Conservation (phyloP, 2,888 invertebrate species). For the Drosophila testacea region DNA sequence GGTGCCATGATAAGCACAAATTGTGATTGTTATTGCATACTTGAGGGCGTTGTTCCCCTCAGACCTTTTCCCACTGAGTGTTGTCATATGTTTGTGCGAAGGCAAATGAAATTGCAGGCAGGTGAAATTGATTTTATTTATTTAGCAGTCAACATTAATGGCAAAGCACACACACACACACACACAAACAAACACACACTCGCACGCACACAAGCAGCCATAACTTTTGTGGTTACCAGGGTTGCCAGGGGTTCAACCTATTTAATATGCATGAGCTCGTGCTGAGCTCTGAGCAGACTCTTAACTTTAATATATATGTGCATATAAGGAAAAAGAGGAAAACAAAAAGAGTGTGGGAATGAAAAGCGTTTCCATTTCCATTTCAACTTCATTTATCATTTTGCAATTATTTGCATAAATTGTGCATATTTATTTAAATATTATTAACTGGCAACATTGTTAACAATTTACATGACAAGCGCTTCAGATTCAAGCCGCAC, state of each 20-base stretch:
- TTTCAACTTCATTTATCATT: slow-evolving; percentile 15
- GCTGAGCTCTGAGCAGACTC: not conserved
- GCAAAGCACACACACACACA: slow-evolving; percentile 22
- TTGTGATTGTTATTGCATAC: slow-evolving; percentile 69
- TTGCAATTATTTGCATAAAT: slow-evolving; percentile 54
- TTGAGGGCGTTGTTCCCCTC: slow-evolving; percentile 18
- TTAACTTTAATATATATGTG: not conserved
- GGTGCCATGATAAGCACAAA: slow-evolving; percentile 48
- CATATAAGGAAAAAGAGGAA: not conserved
- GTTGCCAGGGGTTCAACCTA: slow-evolving; percentile 39
- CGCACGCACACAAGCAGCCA: slow-evolving; percentile 16
- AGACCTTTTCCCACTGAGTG: not conserved
- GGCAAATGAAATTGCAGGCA: slow-evolving; percentile 60
- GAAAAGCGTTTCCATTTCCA: slow-evolving; percentile 6
- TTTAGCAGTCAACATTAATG: slow-evolving; percentile 68
- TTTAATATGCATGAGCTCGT: slow-evolving; percentile 69
- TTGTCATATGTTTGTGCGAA: slow-evolving; percentile 26
- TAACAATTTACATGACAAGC: slow-evolving; percentile 71
- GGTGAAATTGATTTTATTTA: slow-evolving; percentile 79
- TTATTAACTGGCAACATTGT: slow-evolving; percentile 77
- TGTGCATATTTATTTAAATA: slow-evolving; percentile 63
- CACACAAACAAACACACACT: slow-evolving; percentile 21
- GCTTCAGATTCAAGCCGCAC: slow-evolving; percentile 49
- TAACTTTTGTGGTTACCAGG: slow-evolving; percentile 43
- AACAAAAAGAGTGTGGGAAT: not conserved